A percentile compares a stretch with the other conserved stretches of the same genome.
These are phyloP conservation scores for Rapana venosa DNA, from an alignment of 2,888 invertebrate species.

Conservation along the genomic window DNA sequence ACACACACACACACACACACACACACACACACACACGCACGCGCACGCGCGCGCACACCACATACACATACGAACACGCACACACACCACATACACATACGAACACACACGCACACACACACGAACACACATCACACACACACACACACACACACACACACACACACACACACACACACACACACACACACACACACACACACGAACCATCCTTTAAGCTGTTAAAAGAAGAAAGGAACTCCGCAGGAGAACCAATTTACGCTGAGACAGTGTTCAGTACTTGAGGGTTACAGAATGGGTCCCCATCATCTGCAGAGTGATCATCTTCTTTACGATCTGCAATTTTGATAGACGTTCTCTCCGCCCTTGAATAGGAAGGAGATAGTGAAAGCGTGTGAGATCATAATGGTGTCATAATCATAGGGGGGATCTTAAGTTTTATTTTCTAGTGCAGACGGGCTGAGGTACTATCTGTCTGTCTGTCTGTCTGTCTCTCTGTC, in stretches of 20 bases:
- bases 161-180: neutral
- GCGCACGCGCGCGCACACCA: too few relatives aligned
- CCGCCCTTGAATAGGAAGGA: neutral
- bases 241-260: neutral
- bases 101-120: too few relatives aligned
- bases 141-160: neutral
- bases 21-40: too few relatives aligned
- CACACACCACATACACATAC: too few relatives aligned
- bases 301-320: neutral
- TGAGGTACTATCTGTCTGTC: too few relatives aligned
- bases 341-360: slow-evolving; percentile 6
- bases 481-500: too few relatives aligned
- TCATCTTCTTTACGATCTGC: neutral
- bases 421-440: neutral
- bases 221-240: neutral
- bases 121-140: too few relatives aligned
- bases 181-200: neutral
- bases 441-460: neutral
- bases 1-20: too few relatives aligned
- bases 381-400: neutral
- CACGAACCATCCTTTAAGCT: neutral
- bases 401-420: slow-evolving; percentile 4
- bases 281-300: neutral
- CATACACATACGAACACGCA: too few relatives aligned
- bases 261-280: neutral